phyloP scores from a whole-genome alignment of 2,113 vertebrate species.

The Irena cyanogastra region DNA sequence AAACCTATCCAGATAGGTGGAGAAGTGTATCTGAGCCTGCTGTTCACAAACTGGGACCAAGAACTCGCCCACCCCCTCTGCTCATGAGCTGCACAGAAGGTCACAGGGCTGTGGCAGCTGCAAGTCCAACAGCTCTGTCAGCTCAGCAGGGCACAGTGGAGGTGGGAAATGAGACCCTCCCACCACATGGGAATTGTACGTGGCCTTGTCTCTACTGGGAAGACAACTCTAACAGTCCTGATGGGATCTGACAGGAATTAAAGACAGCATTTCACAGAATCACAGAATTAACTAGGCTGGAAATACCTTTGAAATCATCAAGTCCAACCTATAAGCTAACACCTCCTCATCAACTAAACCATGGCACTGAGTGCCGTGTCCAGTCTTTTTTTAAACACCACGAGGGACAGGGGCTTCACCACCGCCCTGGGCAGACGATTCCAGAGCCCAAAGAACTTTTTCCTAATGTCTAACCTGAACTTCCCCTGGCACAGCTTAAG shows the following conservation, averaged over 20 bases:
- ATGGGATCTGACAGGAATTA: background rate
- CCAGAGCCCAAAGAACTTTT: background rate
- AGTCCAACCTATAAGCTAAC: background rate
- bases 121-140: background rate
- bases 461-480: background rate
- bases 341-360: background rate
- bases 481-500: fast-evolving
- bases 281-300: background rate
- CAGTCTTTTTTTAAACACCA: background rate
- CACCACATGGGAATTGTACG: fast-evolving
- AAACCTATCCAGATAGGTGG: background rate
- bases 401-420: background rate
- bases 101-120: background rate
- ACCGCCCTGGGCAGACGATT: fast-evolving
- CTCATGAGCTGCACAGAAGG: background rate
- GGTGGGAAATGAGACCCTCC: background rate
- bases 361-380: background rate
- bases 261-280: background rate
- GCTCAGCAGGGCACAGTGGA: background rate
- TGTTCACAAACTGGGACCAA: background rate
- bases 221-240: background rate
- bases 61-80: background rate
- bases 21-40: background rate
- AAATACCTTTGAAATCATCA: background rate
- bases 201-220: background rate